A percentile compares a stretch with the other conserved stretches of the same genome.
phyloP scores from a whole-genome alignment of 2,113 vertebrate genomes.

The Gnathonemus longibarbis region DNA sequence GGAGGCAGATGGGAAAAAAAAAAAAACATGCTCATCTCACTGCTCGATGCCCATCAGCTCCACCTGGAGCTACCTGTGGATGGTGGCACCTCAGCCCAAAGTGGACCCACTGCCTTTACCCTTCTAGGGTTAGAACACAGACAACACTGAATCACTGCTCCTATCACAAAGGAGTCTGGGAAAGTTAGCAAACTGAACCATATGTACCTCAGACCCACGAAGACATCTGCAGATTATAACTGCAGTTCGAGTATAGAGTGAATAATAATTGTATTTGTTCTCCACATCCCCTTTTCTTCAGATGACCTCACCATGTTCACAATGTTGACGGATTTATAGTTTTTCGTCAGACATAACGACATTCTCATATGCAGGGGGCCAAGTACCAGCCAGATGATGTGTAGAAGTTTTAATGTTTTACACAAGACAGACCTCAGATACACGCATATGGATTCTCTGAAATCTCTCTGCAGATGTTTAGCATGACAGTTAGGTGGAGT shows the following conservation, averaged over 20 bases:
- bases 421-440: not conserved
- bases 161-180: not conserved
- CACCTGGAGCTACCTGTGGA: not conserved
- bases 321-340: not conserved
- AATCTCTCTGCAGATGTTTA: not conserved
- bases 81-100: not conserved
- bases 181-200: not conserved
- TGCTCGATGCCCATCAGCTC: constrained; percentile 7
- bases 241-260: not conserved
- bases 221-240: not conserved
- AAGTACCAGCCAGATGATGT: not conserved
- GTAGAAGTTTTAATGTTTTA: not conserved
- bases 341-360: not conserved
- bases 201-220: not conserved
- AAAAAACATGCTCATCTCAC: not conserved
- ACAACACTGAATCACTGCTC: not conserved
- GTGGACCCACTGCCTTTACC: not conserved
- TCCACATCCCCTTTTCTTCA: not conserved
- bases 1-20: not conserved
- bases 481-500: not conserved
- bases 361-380: not conserved
- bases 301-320: not conserved
- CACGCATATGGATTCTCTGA: not conserved
- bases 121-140: not conserved
- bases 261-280: not conserved